Evolutionary conservation across 1,140 invertebrate species (phyloP), one percentile per base, ranked within the genome.

Genomic region (Drosophila kohkoa): DNA sequence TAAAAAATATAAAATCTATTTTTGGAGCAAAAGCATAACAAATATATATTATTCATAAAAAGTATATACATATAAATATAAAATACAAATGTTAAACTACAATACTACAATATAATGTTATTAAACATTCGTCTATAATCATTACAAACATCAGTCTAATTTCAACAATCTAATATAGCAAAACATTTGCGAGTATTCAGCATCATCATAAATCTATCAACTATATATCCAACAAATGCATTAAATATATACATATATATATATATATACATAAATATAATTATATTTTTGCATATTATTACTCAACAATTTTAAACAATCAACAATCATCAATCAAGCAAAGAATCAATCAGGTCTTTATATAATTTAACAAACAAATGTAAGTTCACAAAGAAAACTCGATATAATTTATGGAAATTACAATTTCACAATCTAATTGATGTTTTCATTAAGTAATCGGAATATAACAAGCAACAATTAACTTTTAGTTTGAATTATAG

Each of bases 281-380:
- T 15, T 71, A 63, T 78, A 78, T 66, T 85, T 75, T 68, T 78
- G 77, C 81, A 80, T 69, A 46, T 11, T 46, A 67, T 78, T 81
- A 85, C 69, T 83, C 73, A 85, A 85, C 75, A 71, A 81, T 73
- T 77, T 80, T 79, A 73, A 72, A 71, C 71, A 82, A 83, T 77
- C 78, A 79, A 86, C 38, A 57, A 57, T 76, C 63, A 73, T 73
- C 70, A 86, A 86, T 76, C 82, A 86, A 81, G 58, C 68, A 69
- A 81, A 79, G 78, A 86, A 86, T 66, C 82, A 85, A 85, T 66
- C 82, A 67, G 75, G 78, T 86, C 41, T 75, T 41, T 41, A 13
- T 51, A 49, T 66, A 51, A 49, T 49, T 64, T 38, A 45, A 15
- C 54, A 48, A 45, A 32, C 7, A 28, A 41, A 41, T 10, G 64